phyloP scores from a whole-genome alignment of 2,797 vertebrate species.

The Apodemus agrarius region DNA sequence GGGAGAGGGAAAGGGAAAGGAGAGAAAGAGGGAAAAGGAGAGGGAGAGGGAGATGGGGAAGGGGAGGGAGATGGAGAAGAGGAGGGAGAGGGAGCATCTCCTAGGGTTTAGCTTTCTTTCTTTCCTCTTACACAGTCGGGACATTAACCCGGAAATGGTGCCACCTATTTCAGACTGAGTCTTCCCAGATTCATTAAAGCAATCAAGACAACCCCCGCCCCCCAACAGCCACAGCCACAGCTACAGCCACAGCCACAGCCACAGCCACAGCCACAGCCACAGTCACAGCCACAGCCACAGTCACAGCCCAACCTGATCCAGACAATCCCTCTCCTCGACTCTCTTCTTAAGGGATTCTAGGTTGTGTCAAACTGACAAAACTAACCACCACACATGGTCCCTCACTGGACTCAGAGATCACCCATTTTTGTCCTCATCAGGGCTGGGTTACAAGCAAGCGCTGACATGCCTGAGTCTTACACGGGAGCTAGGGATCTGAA shows the following conservation, averaged over 20 bases:
- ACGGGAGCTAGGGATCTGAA: neutral
- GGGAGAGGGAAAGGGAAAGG: no score
- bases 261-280: no score
- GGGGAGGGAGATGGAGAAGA: neutral
- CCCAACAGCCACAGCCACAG: no score
- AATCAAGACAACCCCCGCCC: neutral
- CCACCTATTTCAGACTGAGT: neutral
- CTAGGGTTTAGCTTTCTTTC: neutral
- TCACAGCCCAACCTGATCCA: neutral
- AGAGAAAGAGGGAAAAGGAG: no score
- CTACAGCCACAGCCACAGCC: no score
- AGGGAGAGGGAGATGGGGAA: accelerated
- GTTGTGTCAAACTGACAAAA: neutral
- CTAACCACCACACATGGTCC: neutral
- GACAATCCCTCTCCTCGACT: neutral
- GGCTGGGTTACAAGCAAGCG: neutral
- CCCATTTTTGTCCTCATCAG: neutral
- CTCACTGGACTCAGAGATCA: neutral
- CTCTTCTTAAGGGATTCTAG: neutral
- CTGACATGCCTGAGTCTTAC: neutral
- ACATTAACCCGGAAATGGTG: neutral
- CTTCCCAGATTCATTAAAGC: neutral
- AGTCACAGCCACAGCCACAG: no score
- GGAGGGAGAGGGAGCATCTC: neutral
- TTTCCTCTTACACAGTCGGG: neutral